Conservation (phyloP, 2,113 vertebrate genomes). For the Oncorhynchus clarkii region DNA sequence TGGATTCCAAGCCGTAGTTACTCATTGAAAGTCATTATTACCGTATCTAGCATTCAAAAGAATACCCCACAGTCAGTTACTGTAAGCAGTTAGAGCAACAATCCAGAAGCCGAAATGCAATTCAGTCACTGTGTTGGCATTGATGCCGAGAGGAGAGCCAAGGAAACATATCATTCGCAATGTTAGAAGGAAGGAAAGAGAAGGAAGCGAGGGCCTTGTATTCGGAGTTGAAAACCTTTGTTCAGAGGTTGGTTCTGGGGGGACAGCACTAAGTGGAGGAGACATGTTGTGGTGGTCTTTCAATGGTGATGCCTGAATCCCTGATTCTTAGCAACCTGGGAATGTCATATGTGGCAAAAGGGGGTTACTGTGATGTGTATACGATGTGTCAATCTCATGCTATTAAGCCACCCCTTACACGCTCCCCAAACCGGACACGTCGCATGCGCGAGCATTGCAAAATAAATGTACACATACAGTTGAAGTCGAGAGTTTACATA, state of each 20-base stretch:
- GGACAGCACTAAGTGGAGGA: slow-evolving; percentile 37
- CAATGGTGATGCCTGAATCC: neutral
- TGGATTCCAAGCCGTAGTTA: too few relatives aligned
- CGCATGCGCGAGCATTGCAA: too few relatives aligned
- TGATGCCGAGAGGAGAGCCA: slow-evolving; percentile 1
- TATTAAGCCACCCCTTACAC: too few relatives aligned
- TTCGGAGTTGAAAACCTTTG: neutral
- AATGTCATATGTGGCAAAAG: too few relatives aligned
- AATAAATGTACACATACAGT: too few relatives aligned
- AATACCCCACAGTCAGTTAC: slow-evolving; percentile 28
- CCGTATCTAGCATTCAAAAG: neutral
- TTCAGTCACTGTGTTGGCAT: slow-evolving; percentile 16
- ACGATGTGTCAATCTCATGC: too few relatives aligned
- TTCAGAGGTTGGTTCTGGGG: neutral
- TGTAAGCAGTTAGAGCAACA: slow-evolving; percentile 49
- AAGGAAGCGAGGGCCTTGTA: neutral
- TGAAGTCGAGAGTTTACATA: too few relatives aligned
- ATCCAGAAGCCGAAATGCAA: slow-evolving; percentile 43
- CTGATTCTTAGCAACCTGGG: too few relatives aligned
- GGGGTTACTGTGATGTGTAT: too few relatives aligned
- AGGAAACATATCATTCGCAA: slow-evolving; percentile 46
- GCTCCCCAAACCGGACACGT: too few relatives aligned
- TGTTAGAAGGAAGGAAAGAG: neutral
- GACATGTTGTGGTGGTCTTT: slow-evolving; percentile 28
- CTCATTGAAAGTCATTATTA: too few relatives aligned